Percentiles rank a stretch among this genome's conserved stretches.
Conservation (phyloP, 2,888 invertebrate genomes). For the Sphaerophoria rueppellii region DNA sequence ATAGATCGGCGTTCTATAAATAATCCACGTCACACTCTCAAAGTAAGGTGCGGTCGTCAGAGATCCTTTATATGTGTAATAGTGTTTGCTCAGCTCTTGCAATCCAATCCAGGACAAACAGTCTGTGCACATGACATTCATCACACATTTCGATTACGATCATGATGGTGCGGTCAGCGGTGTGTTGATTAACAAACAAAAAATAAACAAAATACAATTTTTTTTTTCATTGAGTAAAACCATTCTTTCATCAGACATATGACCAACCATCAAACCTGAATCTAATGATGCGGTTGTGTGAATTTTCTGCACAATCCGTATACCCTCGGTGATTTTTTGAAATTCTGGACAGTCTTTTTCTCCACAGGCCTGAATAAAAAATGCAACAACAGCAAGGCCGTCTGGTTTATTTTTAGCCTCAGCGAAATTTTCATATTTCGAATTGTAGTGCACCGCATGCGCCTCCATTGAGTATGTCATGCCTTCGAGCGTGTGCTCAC, state of each 20-base stretch:
- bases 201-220: conserved; percentile 49
- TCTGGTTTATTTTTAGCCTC: conserved; percentile 87
- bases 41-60: conserved; percentile 88
- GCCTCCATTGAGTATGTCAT: conserved; percentile 89
- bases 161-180: background rate
- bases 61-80: conserved; percentile 89
- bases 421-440: conserved; percentile 86
- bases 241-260: conserved; percentile 63
- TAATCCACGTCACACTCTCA: conserved; percentile 89
- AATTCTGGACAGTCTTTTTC: conserved; percentile 85
- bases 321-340: conserved; percentile 84
- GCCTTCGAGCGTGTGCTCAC: conserved; percentile 91
- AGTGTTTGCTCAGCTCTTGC: conserved; percentile 86
- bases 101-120: conserved; percentile 87
- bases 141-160: conserved; percentile 21
- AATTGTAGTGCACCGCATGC: conserved; percentile 90
- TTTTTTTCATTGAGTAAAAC: conserved; percentile 65
- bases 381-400: conserved; percentile 88
- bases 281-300: conserved; percentile 81
- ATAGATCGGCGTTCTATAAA: conserved; percentile 87
- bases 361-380: conserved; percentile 85
- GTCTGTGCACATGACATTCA: conserved; percentile 81
- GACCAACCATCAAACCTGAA: conserved; percentile 78
- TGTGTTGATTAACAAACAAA: conserved; percentile 43
- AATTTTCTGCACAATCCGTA: conserved; percentile 81